Evolutionary conservation across 2,888 invertebrate species (phyloP).

Genomic region (Troilus luridus): DNA sequence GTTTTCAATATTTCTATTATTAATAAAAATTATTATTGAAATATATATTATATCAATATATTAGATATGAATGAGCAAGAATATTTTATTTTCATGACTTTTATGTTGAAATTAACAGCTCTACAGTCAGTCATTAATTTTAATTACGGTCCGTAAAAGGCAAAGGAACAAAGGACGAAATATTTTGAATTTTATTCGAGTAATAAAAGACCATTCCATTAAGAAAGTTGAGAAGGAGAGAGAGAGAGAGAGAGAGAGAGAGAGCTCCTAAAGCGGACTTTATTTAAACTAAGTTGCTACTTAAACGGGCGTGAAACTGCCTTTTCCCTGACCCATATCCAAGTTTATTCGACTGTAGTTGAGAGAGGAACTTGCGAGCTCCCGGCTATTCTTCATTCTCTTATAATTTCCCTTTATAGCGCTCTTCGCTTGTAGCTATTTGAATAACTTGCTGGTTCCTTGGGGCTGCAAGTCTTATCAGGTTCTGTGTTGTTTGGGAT

Average conservation of each 20-base stretch:
- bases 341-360: constrained; percentile 11
- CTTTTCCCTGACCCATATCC: not conserved
- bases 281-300: constrained; percentile 4
- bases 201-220: constrained; percentile 9
- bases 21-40: too few species aligned
- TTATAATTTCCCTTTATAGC: constrained; percentile 9
- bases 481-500: not conserved
- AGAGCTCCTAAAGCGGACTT: not conserved
- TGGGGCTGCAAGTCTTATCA: not conserved
- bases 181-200: not conserved
- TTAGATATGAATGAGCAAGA: too few species aligned
- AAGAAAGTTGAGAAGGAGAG: not conserved
- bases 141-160: not conserved
- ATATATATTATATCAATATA: too few species aligned
- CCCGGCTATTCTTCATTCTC: not conserved
- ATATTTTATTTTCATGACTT: too few species aligned
- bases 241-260: not conserved
- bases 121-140: not conserved
- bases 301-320: constrained; percentile 25
- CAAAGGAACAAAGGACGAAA: not conserved
- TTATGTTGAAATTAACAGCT: too few species aligned
- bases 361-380: not conserved
- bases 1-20: too few species aligned
- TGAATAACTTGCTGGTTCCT: not conserved
- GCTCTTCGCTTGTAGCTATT: not conserved